Conservation (phyloP, 1,140 invertebrate genomes). For the Halotydeus destructor region DNA sequence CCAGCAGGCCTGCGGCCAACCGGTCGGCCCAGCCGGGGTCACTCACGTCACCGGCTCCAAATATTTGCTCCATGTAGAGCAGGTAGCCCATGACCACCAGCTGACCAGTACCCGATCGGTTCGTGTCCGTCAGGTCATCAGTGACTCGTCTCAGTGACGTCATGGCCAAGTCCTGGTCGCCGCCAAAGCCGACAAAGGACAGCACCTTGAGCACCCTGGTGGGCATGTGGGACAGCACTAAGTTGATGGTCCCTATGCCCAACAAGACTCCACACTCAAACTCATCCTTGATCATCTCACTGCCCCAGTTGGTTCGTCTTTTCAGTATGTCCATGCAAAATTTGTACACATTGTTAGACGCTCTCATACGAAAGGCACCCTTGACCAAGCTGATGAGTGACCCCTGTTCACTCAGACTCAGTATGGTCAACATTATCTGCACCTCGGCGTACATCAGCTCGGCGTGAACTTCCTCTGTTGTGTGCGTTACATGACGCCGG, state of each 20-base stretch:
- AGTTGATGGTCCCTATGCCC: slow-evolving; percentile 76
- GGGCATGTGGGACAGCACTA: slow-evolving; percentile 69
- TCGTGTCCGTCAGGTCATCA: slow-evolving; percentile 41
- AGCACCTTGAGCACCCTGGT: slow-evolving; percentile 63
- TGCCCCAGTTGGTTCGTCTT: not conserved
- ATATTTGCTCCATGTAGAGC: slow-evolving; percentile 58
- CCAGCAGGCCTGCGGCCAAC: too few relatives aligned
- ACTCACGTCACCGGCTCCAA: too few relatives aligned
- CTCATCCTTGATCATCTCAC: too few relatives aligned
- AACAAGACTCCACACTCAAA: slow-evolving; percentile 82
- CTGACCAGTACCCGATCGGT: slow-evolving; percentile 59
- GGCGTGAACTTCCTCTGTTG: slow-evolving; percentile 69
- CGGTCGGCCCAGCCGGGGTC: too few relatives aligned
- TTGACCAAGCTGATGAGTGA: slow-evolving; percentile 78
- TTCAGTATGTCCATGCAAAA: slow-evolving; percentile 27
- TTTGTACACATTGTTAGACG: slow-evolving; percentile 80
- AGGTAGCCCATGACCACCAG: slow-evolving; percentile 63
- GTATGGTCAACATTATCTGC: slow-evolving; percentile 58
- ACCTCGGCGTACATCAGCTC: slow-evolving; percentile 85
- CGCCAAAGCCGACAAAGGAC: slow-evolving; percentile 85
- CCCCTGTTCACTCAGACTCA: slow-evolving; percentile 85
- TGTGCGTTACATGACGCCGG: too few relatives aligned
- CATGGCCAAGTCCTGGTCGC: slow-evolving; percentile 59
- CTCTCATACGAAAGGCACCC: slow-evolving; percentile 75
- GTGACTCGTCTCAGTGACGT: too few relatives aligned